Base-by-base conservation (phyloP, 2,888 invertebrate genomes). In the Lochmaea crataegi region DNA sequence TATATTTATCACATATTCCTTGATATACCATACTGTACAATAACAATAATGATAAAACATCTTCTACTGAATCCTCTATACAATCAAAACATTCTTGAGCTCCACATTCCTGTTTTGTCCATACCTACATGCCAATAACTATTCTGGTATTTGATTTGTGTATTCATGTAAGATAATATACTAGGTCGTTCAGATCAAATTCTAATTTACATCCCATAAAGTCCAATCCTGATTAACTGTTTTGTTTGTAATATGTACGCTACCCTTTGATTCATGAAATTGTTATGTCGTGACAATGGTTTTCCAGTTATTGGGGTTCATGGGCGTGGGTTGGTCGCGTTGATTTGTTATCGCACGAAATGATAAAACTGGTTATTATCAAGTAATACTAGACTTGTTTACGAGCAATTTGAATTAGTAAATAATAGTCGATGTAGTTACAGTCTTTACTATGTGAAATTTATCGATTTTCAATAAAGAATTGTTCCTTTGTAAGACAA, bases 261-360 rank as follows among this genome's bases (percentile, higher is more conserved):
- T 63, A 63, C 41, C 61, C 65, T 67, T 67, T 67, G 58, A 67
- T 67, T 58, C 58, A 51, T 18, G 16, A 58, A 67, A 67, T 58
- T 58, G 67, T 58, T 58, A 67, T 67, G 16, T 67, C 67, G 67
- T 67, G 67, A 67, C 67, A 67, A 67, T 41, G 11, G 45, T 48
- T 26, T 58, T 2, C 42, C 22, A 57, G 61, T 38, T 63, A 63
- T 63, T 63, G 42, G 61, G 61, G 18, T 16, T n/a, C 16, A 41
- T 41, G 42, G 61, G 42, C 18, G 16, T 53, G 38, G 18, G 41
- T 42, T 11, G 42, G 16, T 41, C 42, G n/a, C n/a, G 61, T 63
- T 42, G 16, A 41, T 63, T 63, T 38, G 61, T 18, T 63, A 58
- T 58, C n/a, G 41, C 61, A 63, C 42, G 61, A 42, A 42, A 41